phyloP scores from a whole-genome alignment of 2,797 vertebrate species.

The Masticophis lateralis region DNA sequence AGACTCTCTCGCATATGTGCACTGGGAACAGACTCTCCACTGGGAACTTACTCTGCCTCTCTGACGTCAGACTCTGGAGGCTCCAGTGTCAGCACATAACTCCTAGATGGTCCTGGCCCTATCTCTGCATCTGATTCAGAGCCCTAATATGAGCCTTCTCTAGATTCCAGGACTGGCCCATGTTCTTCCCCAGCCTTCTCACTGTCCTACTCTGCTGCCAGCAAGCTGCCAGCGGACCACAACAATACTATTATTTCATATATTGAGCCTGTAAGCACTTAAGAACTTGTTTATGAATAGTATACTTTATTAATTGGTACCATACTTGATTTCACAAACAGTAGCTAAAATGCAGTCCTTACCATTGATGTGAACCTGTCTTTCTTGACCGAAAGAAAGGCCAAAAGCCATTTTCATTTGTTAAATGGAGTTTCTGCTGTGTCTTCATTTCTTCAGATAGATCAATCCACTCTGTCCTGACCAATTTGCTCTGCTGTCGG shows the following conservation, averaged over 20 bases:
- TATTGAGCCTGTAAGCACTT: background rate
- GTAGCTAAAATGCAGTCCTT: background rate
- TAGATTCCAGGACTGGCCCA: too few relatives aligned
- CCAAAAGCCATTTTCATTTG: constrained; percentile 17
- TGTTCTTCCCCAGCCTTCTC: too few relatives aligned
- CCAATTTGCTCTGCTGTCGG: constrained; percentile 54
- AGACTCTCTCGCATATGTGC: too few relatives aligned
- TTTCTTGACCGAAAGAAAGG: constrained; percentile 12
- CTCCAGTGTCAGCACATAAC: too few relatives aligned
- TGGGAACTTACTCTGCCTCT: too few relatives aligned
- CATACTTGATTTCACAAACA: background rate
- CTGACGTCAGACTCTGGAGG: too few relatives aligned
- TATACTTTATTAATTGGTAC: background rate
- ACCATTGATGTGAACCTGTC: background rate
- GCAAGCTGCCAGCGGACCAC: too few relatives aligned
- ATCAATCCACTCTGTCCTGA: constrained; percentile 64
- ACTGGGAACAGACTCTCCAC: too few relatives aligned
- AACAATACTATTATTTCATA: background rate
- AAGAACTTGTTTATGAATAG: background rate
- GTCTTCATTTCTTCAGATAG: constrained; percentile 62
- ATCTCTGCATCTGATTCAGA: too few relatives aligned
- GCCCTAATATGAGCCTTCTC: too few relatives aligned
- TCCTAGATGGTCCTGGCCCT: too few relatives aligned
- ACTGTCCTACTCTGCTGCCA: too few relatives aligned
- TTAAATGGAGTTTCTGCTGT: constrained; percentile 56